These are phyloP conservation scores for Ciona savignyi DNA, from an alignment of 23 tunicate genomes.

Conservation along the genomic window DNA sequence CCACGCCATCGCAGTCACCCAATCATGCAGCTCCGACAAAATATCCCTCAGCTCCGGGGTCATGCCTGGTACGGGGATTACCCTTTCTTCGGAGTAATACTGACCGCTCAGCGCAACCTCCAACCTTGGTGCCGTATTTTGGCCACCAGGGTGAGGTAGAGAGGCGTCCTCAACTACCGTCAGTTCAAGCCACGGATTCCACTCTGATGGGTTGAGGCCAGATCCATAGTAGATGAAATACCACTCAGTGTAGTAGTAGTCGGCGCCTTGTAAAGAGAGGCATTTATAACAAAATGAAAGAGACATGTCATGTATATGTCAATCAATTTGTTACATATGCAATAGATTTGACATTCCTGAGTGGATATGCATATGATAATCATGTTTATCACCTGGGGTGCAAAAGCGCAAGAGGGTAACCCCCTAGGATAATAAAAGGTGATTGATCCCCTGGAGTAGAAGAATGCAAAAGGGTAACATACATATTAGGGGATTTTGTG, in stretches of 20 bases:
- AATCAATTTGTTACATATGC: too few relatives aligned
- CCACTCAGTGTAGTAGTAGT: slow-evolving; percentile 34
- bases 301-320: too few relatives aligned
- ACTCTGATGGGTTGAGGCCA: slow-evolving; percentile 24
- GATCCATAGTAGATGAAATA: slow-evolving; percentile 53
- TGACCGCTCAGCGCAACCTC: slow-evolving; percentile 53
- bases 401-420: too few relatives aligned
- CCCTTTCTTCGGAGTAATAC: slow-evolving; percentile 21
- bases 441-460: too few relatives aligned
- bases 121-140: background rate
- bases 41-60: slow-evolving; percentile 38
- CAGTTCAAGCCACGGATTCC: slow-evolving; percentile 64
- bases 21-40: slow-evolving; percentile 33
- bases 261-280: too few relatives aligned
- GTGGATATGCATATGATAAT: too few relatives aligned
- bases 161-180: slow-evolving; percentile 2
- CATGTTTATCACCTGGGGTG: too few relatives aligned
- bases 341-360: too few relatives aligned
- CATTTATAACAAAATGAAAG: too few relatives aligned
- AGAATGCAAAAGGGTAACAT: too few relatives aligned
- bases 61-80: slow-evolving; percentile 18
- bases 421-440: too few relatives aligned
- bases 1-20: slow-evolving; percentile 68
- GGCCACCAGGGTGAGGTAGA: background rate
- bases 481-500: too few relatives aligned